A percentile compares a stretch with the other conserved stretches of the same genome.
Conservation (phyloP, 2,888 invertebrate species). For the Cheilosia scutellata region DNA sequence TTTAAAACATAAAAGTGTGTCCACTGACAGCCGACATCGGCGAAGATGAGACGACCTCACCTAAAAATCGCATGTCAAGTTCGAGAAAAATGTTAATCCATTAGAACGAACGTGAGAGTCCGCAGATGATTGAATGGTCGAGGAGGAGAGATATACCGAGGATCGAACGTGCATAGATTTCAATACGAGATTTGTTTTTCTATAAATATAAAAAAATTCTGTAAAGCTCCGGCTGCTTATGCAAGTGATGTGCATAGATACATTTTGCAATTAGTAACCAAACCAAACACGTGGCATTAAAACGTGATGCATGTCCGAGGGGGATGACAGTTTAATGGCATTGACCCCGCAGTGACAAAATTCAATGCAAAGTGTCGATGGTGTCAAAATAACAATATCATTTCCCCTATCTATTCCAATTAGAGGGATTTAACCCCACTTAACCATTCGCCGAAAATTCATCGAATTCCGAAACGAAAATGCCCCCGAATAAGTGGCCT, state of each 20-base stretch:
- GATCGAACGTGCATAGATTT: slow-evolving; percentile 42
- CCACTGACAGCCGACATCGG: slow-evolving; percentile 30
- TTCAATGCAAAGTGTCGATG: slow-evolving; percentile 19
- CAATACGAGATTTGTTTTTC: slow-evolving; percentile 11
- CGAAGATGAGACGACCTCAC: slow-evolving; percentile 67
- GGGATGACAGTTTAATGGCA: neutral
- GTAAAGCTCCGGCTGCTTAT: neutral
- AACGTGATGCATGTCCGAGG: neutral
- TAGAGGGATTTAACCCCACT: slow-evolving; percentile 54
- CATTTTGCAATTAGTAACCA: neutral
- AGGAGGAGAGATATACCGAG: neutral
- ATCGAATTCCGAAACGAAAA: neutral
- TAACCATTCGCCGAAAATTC: slow-evolving; percentile 7
- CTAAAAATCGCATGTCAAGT: slow-evolving; percentile 63
- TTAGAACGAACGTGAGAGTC: slow-evolving; percentile 57
- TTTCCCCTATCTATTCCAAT: slow-evolving; percentile 48
- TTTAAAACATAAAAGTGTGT: slow-evolving; percentile 41
- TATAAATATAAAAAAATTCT: neutral
- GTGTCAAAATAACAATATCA: slow-evolving; percentile 57
- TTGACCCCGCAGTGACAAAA: neutral
- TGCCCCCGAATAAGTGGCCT: slow-evolving; percentile 41
- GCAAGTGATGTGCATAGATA: neutral
- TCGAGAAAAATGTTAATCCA: slow-evolving; percentile 53
- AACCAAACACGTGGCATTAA: neutral
- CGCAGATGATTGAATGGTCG: slow-evolving; percentile 39